phyloP scores from a whole-genome alignment of 2,797 vertebrate species.

The Kryptolebias ocellatus region DNA sequence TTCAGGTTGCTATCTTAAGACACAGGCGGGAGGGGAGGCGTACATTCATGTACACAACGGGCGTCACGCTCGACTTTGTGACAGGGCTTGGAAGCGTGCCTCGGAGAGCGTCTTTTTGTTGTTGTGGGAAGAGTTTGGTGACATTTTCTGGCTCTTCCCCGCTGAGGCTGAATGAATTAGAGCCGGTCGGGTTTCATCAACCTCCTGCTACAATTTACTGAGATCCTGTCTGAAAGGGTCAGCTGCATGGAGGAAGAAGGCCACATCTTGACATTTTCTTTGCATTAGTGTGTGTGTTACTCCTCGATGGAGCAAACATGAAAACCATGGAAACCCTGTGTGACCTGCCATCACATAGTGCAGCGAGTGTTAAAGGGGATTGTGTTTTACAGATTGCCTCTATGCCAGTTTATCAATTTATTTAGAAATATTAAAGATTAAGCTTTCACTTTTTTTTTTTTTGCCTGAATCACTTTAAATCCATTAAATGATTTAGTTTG shows the following conservation, averaged over 20 bases:
- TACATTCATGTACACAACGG: conserved; percentile 33
- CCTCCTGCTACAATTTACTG: conserved; percentile 30
- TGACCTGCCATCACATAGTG: conserved; percentile 19
- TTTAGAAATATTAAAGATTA: conserved; percentile 1
- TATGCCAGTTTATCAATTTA: not conserved
- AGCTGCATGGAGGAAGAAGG: conserved; percentile 34
- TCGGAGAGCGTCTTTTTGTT: conserved; percentile 49
- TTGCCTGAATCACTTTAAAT: not conserved
- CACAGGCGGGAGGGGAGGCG: conserved; percentile 25
- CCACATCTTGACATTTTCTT: conserved; percentile 51
- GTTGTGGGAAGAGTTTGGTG: conserved; percentile 65
- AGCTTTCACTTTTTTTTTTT: not conserved
- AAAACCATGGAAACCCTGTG: conserved; percentile 24
- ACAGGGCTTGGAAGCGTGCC: conserved; percentile 30
- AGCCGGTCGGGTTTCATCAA: conserved; percentile 55
- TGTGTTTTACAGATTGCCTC: not conserved
- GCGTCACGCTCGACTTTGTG: conserved; percentile 57
- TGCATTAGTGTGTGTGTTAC: conserved; percentile 5
- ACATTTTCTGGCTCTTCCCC: conserved; percentile 57
- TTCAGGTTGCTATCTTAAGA: conserved; percentile 64
- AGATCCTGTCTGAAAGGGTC: conserved; percentile 50
- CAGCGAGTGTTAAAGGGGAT: not conserved
- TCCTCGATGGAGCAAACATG: conserved; percentile 23
- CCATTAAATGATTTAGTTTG: not conserved
- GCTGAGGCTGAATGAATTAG: conserved; percentile 30